These are phyloP conservation scores for Scotopteryx bipunctaria DNA, from an alignment of 2,888 invertebrate species.

Conservation along the genomic window DNA sequence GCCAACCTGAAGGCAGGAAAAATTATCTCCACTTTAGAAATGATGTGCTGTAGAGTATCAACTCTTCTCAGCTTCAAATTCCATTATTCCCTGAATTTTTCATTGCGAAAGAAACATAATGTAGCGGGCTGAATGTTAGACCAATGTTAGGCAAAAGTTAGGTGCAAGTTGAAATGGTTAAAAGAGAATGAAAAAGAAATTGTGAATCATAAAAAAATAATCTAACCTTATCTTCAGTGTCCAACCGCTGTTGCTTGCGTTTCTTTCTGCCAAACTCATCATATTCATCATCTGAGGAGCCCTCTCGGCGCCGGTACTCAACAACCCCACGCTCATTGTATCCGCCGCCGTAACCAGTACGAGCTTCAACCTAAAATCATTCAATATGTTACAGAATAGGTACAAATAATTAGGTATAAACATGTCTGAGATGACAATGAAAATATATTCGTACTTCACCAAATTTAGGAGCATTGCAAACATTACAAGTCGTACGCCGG, in stretches of 20 bases:
- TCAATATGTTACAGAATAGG: constrained; percentile 2
- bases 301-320: constrained; percentile 95
- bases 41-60: constrained; percentile 75
- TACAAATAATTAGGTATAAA: neutral
- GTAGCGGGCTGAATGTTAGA: constrained; percentile 37
- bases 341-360: constrained; percentile 93
- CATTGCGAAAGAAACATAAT: constrained; percentile 48
- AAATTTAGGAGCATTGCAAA: constrained; percentile 99
- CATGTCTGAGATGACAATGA: neutral
- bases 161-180: constrained; percentile 15
- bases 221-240: constrained; percentile 53
- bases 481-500: constrained; percentile 96
- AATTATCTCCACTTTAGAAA: constrained; percentile 83
- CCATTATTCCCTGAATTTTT: constrained; percentile 70
- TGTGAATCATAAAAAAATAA: constrained; percentile 17
- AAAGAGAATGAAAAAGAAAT: constrained; percentile 2
- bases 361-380: constrained; percentile 84
- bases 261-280: constrained; percentile 94
- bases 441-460: constrained; percentile 89
- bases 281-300: constrained; percentile 96
- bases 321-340: constrained; percentile 98
- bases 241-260: constrained; percentile 54
- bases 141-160: constrained; percentile 21
- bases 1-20: constrained; percentile 84
- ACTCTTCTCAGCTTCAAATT: constrained; percentile 78